These are phyloP conservation scores for Crotalus horridus DNA, from an alignment of 2,113 vertebrate genomes.

Conservation along the genomic window DNA sequence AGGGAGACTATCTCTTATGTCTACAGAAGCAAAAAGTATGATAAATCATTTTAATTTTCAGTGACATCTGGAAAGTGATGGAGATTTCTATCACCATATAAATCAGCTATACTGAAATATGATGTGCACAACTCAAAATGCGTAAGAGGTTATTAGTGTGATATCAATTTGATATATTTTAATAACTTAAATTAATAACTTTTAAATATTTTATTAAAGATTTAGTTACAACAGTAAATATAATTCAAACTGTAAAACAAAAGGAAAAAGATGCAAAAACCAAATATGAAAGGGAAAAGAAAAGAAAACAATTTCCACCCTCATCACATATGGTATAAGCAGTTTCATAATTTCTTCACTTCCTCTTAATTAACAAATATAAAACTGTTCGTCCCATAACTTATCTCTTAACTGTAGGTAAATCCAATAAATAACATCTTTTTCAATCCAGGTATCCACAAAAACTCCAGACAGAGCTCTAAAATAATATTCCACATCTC, in stretches of 20 bases:
- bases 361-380: background rate
- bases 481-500: background rate
- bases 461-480: background rate
- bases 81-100: background rate
- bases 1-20: background rate
- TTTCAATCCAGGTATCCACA: background rate
- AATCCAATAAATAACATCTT: background rate
- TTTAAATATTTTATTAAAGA: background rate
- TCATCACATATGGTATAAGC: background rate
- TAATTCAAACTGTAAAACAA: background rate
- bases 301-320: background rate
- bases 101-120: background rate
- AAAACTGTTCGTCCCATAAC: background rate
- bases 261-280: background rate
- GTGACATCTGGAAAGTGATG: background rate
- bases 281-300: background rate
- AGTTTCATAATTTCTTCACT: background rate
- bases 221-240: background rate
- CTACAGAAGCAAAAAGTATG: background rate
- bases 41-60: background rate
- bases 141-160: background rate
- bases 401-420: background rate
- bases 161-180: background rate
- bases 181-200: background rate
- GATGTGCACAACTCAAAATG: background rate